Evolutionary conservation across 2,888 invertebrate genomes (phyloP).

Genomic region (Timandra comae): DNA sequence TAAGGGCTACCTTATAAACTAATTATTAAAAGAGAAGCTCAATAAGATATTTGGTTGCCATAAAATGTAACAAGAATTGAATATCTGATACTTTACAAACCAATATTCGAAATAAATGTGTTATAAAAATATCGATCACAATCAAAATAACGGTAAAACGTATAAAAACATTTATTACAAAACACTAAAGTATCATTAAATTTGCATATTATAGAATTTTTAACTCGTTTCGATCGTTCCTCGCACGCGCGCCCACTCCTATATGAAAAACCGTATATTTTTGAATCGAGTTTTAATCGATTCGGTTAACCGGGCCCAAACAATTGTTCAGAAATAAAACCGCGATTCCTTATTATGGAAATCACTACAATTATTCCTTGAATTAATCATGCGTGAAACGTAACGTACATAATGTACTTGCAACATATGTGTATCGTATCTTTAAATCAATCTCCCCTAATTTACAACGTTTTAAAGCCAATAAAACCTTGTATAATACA

Average conservation of each 20-base stretch:
- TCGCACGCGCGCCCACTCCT: constrained; percentile 24
- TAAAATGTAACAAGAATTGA: too few relatives aligned
- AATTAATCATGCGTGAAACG: constrained; percentile 24
- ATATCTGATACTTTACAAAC: too few relatives aligned
- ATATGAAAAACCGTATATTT: constrained; percentile 16
- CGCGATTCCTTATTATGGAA: constrained; percentile 23
- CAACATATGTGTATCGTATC: neutral
- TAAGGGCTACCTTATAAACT: too few relatives aligned
- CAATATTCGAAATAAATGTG: too few relatives aligned
- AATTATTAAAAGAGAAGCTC: too few relatives aligned
- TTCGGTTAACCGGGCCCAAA: constrained; percentile 20
- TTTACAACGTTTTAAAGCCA: neutral
- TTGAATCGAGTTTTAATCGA: constrained; percentile 19
- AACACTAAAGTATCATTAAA: constrained; percentile 4
- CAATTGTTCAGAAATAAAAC: constrained; percentile 19
- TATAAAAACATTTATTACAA: neutral
- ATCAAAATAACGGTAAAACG: too few relatives aligned
- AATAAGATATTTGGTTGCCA: too few relatives aligned
- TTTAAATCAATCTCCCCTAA: neutral
- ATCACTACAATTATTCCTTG: constrained; percentile 20
- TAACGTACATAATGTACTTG: constrained; percentile 13
- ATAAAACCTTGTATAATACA: constrained; percentile 1
- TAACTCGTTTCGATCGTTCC: constrained; percentile 20
- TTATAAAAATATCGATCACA: too few relatives aligned
- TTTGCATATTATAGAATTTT: constrained; percentile 15